Evolutionary conservation across 2,113 vertebrate genomes (phyloP), one percentile per base, ranked within the genome.

Genomic region (Barnardius zonarius): DNA sequence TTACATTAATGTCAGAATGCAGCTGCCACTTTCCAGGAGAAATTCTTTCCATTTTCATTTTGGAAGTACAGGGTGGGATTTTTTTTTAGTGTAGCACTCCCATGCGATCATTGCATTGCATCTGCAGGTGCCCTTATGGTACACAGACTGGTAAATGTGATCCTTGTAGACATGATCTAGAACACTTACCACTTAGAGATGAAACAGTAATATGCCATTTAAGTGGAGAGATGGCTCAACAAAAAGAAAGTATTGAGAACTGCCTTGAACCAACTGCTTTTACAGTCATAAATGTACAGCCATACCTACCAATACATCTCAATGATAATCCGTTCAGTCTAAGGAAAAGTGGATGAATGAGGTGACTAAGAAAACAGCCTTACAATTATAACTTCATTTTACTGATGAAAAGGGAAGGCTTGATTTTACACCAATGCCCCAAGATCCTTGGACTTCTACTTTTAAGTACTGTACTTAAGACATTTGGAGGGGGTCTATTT

Each of bases 1-100:
- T 96, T 97, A 96, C 93, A 95, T 43, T 94, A 86, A 95, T 95
- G 95, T 95, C 92, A 89, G 93, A 97, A 89, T 9, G 13, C 92
- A 96, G 93, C 95, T 95, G 91, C 96, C 97, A 97, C 92, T 97
- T 97, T 97, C 96, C 95, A 97, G 94, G 51, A 94, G 88, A 96
- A 96, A 97, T 97, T 96, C 92, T 97, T 96, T 97, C 95, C 92
- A 0, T 94, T 97, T 97, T 86, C 86, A 75, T 83, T 93, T 72
- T 95, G 92, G 93, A 97, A 96, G 75, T 75, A 70, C 33, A 70
- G 27, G 79, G 83, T 95, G 72, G 73, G 43, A 88, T 27, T 64
- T 73, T 92, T 90, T 72, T 87, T 74, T 25, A 82, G 49, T 54
- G 78, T 31, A 94, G 90, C 43, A 76, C 86, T 92, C 94, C 84